These are phyloP conservation scores for Huso huso DNA, from an alignment of 2,797 vertebrate genomes.

Conservation along the genomic window DNA sequence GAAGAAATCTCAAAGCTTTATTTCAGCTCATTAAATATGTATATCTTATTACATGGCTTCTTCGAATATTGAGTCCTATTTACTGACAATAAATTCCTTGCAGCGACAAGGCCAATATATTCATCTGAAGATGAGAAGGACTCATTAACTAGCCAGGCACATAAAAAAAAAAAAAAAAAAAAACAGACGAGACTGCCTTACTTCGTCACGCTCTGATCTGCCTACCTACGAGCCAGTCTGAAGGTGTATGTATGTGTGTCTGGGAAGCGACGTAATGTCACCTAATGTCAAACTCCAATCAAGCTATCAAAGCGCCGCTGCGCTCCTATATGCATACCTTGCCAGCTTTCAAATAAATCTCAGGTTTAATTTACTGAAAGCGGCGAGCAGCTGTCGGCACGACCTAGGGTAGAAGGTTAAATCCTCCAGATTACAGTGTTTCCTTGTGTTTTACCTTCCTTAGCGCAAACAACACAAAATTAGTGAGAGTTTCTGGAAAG, in stretches of 20 bases:
- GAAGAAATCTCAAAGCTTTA: slow-evolving; percentile 51
- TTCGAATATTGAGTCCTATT: slow-evolving; percentile 80
- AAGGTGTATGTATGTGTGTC: neutral
- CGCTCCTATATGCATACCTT: neutral
- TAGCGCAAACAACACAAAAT: too few relatives aligned
- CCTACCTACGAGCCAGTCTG: slow-evolving; percentile 1
- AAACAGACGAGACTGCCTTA: neutral
- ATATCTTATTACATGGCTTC: slow-evolving; percentile 95
- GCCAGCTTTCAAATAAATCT: neutral
- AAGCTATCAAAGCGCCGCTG: neutral
- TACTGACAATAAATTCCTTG: slow-evolving; percentile 91
- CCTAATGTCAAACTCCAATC: slow-evolving; percentile 5
- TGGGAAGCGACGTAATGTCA: neutral
- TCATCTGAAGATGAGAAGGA: slow-evolving; percentile 79
- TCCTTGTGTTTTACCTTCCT: too few relatives aligned
- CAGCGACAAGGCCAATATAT: slow-evolving; percentile 70
- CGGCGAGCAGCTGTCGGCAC: too few relatives aligned
- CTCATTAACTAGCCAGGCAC: slow-evolving; percentile 80
- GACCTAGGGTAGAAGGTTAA: too few relatives aligned
- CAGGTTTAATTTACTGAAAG: too few relatives aligned
- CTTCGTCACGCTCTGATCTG: neutral
- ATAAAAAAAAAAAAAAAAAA: slow-evolving; percentile 28
- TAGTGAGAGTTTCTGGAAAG: too few relatives aligned
- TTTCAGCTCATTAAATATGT: slow-evolving; percentile 99
- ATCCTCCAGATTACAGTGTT: too few relatives aligned